These are phyloP conservation scores for Trichomalopsis sarcophagae DNA, from an alignment of 1,140 invertebrate species.

Conservation along the genomic window DNA sequence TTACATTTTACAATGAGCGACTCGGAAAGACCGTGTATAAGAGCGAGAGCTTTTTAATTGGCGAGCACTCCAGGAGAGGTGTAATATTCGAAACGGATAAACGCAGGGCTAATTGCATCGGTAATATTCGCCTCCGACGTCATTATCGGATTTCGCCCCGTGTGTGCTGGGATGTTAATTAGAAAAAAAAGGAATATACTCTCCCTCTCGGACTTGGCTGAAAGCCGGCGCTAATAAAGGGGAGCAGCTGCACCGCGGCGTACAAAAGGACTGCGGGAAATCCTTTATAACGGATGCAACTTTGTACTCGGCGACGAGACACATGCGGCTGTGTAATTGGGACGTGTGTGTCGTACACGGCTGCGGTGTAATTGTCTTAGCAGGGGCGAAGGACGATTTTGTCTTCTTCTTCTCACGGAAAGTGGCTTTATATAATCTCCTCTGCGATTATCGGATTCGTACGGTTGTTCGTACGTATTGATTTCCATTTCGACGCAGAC, in stretches of 20 bases:
- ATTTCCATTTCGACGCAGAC: no score
- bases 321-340: no score
- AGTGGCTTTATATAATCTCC: no score
- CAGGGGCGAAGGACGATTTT: no score
- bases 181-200: neutral
- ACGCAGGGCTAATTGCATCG: slow-evolving; percentile 6
- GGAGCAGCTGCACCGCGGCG: neutral
- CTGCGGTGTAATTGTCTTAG: no score
- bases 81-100: neutral
- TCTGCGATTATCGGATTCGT: no score
- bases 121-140: neutral
- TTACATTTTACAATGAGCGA: no score
- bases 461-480: no score
- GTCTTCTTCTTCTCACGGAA: no score
- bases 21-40: no score
- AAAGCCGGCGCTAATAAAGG: slow-evolving; percentile 8
- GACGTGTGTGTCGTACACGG: no score
- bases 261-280: neutral
- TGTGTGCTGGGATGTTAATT: neutral
- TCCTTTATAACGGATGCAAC: neutral
- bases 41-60: neutral
- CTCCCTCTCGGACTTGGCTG: neutral
- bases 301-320: neutral
- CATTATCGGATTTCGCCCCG: neutral
- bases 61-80: neutral